Evolutionary conservation across 2,797 vertebrate species (phyloP).

Genomic region (Phoeniculus purpureus): DNA sequence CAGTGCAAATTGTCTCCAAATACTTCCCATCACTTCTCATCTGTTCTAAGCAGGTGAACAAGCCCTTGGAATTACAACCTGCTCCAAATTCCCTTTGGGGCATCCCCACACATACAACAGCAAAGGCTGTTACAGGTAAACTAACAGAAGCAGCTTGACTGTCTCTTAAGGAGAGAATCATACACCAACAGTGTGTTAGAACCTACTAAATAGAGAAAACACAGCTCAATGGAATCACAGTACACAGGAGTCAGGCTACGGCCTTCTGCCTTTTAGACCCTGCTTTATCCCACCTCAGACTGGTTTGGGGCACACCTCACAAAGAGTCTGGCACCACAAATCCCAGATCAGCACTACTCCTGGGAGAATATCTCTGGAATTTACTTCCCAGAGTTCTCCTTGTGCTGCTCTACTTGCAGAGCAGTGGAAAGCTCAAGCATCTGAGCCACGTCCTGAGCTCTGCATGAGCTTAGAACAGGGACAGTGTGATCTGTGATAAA

Average conservation of each 20-base stretch:
- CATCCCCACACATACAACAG: not conserved
- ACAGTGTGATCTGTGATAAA: not conserved
- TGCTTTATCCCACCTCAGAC: not conserved
- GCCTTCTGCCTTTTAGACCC: not conserved
- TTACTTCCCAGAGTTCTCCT: not conserved
- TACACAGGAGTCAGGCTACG: not conserved
- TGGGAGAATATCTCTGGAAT: not conserved
- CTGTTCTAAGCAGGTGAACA: not conserved
- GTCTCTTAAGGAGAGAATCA: not conserved
- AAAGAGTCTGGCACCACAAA: not conserved
- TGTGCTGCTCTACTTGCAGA: not conserved
- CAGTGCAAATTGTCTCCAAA: not conserved
- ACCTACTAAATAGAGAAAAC: not conserved
- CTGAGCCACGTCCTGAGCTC: not conserved
- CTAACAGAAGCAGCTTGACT: not conserved
- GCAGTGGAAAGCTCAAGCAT: not conserved
- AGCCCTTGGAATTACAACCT: not conserved
- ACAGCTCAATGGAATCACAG: accelerated
- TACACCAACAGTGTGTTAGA: not conserved
- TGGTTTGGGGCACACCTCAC: not conserved
- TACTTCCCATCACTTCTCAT: not conserved
- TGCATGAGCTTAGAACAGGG: not conserved
- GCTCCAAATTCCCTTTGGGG: not conserved
- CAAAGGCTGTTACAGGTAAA: not conserved
- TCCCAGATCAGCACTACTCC: not conserved